Conservation (phyloP, 2,888 invertebrate genomes). For the Philopedon plagiatum region DNA sequence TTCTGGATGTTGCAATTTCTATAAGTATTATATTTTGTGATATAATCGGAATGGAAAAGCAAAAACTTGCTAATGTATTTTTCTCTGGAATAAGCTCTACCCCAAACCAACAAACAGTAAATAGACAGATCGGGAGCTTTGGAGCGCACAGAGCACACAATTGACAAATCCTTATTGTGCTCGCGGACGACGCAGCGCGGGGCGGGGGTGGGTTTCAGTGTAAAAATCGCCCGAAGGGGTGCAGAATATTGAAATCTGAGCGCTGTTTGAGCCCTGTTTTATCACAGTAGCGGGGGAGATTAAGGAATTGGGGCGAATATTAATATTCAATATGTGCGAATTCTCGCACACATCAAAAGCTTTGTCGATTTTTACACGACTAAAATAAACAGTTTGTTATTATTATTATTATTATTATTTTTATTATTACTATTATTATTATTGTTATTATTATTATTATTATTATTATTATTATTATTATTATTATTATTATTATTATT, state of each 20-base stretch:
- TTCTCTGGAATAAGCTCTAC: constrained; percentile 1
- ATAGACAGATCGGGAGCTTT: constrained; percentile 30
- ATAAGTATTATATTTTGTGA: background rate
- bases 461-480: too few relatives aligned
- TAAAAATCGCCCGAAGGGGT: constrained; percentile 30
- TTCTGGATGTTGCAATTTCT: too few relatives aligned
- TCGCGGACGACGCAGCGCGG: background rate
- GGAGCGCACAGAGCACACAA: constrained; percentile 26
- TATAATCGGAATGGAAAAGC: background rate
- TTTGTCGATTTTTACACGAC: background rate
- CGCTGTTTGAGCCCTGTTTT: background rate
- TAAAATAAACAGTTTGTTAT: background rate
- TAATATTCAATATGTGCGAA: background rate
- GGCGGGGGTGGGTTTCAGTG: constrained; percentile 18
- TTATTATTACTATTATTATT: too few relatives aligned
- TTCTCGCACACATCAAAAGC: too few relatives aligned
- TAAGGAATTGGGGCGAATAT: background rate
- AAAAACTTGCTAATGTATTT: background rate
- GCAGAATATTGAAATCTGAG: constrained; percentile 22
- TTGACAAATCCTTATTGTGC: constrained; percentile 42
- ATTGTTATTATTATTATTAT: too few relatives aligned
- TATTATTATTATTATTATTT: background rate
- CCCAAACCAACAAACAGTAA: constrained; percentile 27
- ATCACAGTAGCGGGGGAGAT: constrained; percentile 9
- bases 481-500: too few relatives aligned